phyloP scores from a whole-genome alignment of 2,888 invertebrate species.

The Margaritifera margaritifera region DNA sequence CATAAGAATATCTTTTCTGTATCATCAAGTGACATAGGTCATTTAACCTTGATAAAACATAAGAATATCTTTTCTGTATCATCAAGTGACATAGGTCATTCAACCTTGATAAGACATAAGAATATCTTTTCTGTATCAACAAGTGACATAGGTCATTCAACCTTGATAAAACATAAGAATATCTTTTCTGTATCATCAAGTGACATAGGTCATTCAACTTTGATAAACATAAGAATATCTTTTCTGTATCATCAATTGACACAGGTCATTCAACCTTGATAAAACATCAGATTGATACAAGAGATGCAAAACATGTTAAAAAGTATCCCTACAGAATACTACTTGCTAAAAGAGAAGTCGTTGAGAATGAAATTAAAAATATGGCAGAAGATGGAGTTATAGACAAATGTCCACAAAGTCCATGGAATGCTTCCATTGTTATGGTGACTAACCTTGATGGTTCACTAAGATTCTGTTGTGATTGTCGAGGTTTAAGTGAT shows the following conservation, averaged over 20 bases:
- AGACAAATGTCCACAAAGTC: slow-evolving; percentile 3
- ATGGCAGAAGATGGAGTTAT: slow-evolving; percentile 11
- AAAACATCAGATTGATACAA: slow-evolving; percentile 8
- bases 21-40: slow-evolving; percentile 6
- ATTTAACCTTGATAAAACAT: neutral
- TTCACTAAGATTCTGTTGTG: no score
- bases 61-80: no score
- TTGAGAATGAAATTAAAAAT: slow-evolving; percentile 1
- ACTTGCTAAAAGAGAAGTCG: slow-evolving; percentile 7
- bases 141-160: no score
- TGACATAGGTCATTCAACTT: no score
- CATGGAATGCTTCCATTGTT: slow-evolving; percentile 7
- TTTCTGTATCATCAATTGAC: slow-evolving; percentile 7
- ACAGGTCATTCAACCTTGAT: slow-evolving; percentile 4
- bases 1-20: no score
- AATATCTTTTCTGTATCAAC: no score
- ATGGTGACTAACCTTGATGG: neutral
- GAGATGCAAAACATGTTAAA: slow-evolving; percentile 3
- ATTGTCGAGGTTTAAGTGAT: no score
- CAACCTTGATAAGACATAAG: slow-evolving; percentile 4
- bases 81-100: neutral
- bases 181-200: no score
- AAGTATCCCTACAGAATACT: slow-evolving; percentile 11
- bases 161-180: no score
- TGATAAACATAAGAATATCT: neutral